Evolutionary conservation across 2,888 invertebrate species (phyloP), one percentile per base, ranked within the genome.

Genomic region (Clepsis dumicolana): DNA sequence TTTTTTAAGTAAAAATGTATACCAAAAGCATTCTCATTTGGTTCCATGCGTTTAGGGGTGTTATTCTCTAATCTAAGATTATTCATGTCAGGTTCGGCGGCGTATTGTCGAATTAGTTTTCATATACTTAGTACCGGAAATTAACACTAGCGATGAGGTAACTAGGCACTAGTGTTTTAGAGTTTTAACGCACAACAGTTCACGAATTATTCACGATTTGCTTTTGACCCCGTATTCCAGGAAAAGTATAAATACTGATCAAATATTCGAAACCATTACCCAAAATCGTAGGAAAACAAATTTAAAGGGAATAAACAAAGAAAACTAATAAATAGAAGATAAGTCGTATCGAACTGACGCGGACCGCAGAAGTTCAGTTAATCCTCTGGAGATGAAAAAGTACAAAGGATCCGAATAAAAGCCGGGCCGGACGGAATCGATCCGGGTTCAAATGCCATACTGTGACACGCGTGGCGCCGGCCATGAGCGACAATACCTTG

Each of bases 351-450:
- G 57, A 57, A 56, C 70, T 63, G 66, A 52, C 64, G 70, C 52
- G 53, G 65, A 62, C 70, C 65, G 60, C 70, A 63, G 59, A 71
- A 72, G 65, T 72, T 72, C 60, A 64, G 64, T 65, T 72, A 72
- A 72, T 72, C 72, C 71, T 68, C 72, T 64, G 60, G 72, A 71
- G 72, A 71, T 69, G 72, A 72, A 71, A 71, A 72, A 72, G 68
- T 70, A 72, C 72, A 68, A 72, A 65, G 70, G 72, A 56, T 67
- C 63, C 63, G 67, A 70, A 72, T 70, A 70, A 72, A 72, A 70
- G 70, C 70, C 52, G 62, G 54, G 44, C 64, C 44, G 64, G 32
- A 41, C 59, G 44, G 69, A 54, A 71, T 72, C 71, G 71, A 72
- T 72, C 63, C 62, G 41, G 64, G 68, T 57, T 64, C 68, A 68